These are phyloP conservation scores for Heliothis peltigera DNA, from an alignment of 2,888 invertebrate genomes.

Conservation along the genomic window DNA sequence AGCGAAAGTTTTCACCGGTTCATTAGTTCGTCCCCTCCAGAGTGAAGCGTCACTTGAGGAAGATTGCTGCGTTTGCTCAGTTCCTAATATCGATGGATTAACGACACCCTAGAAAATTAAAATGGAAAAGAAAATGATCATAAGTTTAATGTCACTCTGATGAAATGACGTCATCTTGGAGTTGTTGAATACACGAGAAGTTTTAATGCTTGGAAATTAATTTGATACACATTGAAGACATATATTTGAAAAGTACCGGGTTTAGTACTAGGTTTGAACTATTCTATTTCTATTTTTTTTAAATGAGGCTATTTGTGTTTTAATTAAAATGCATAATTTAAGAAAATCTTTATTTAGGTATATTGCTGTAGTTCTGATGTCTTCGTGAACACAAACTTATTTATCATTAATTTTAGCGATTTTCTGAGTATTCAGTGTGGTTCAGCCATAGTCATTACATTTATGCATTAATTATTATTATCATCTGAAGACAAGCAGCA, in stretches of 20 bases:
- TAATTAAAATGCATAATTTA: too few species aligned
- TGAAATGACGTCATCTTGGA: not conserved
- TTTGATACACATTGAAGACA: too few species aligned
- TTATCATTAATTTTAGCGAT: not conserved
- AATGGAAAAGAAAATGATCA: slow-evolving; percentile 77
- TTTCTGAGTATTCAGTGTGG: too few species aligned
- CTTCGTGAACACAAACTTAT: not conserved
- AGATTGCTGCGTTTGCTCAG: slow-evolving; percentile 78
- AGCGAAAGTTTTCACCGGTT: slow-evolving; percentile 74
- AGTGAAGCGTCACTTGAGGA: slow-evolving; percentile 69
- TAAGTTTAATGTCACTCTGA: slow-evolving; percentile 50
- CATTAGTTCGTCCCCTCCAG: slow-evolving; percentile 79
- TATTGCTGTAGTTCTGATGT: too few species aligned
- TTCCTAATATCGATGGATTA: slow-evolving; percentile 87
- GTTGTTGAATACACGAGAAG: not conserved
- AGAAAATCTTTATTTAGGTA: too few species aligned
- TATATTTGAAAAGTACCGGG: too few species aligned
- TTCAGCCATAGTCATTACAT: too few species aligned
- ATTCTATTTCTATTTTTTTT: too few species aligned
- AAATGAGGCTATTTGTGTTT: too few species aligned
- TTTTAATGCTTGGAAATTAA: too few species aligned
- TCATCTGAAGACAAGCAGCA: not conserved
- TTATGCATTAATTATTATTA: not conserved
- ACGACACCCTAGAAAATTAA: slow-evolving; percentile 85
- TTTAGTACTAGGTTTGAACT: too few species aligned